phyloP scores from a whole-genome alignment of 2,113 vertebrate species.

The Saguinus imperator region DNA sequence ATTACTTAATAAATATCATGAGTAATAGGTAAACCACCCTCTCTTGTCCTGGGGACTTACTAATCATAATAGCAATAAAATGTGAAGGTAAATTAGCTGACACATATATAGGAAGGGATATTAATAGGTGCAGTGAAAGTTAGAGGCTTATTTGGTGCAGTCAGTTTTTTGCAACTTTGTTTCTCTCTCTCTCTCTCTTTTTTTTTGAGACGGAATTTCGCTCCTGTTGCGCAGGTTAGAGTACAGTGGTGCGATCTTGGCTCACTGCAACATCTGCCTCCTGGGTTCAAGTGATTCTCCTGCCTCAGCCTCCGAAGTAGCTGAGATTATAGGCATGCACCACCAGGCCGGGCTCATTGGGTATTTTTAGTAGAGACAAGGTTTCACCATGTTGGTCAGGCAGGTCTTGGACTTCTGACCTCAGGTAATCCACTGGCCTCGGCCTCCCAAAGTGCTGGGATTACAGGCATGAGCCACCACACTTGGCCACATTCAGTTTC shows the following conservation, averaged over 20 bases:
- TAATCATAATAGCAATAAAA: background rate
- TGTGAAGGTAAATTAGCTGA: background rate
- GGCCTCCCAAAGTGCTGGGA: background rate
- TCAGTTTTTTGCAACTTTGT: background rate
- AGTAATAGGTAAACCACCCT: background rate
- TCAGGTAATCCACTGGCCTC: background rate
- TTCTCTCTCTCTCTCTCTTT: background rate
- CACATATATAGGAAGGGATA: background rate
- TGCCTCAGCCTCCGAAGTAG: background rate
- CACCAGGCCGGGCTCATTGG: background rate
- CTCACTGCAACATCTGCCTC: background rate
- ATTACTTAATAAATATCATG: background rate
- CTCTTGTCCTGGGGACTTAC: background rate
- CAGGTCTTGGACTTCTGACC: background rate
- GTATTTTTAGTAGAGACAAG: background rate
- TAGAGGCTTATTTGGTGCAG: background rate
- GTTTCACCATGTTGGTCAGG: background rate
- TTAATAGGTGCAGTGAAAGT: background rate
- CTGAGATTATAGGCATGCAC: background rate
- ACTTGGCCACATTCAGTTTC: background rate
- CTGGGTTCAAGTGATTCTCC: background rate
- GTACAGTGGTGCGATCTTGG: too few relatives aligned
- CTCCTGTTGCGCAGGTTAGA: background rate
- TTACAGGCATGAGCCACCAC: background rate
- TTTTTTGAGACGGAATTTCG: background rate